phyloP scores from a whole-genome alignment of 2,888 invertebrate genomes.

The Seira musarum region DNA sequence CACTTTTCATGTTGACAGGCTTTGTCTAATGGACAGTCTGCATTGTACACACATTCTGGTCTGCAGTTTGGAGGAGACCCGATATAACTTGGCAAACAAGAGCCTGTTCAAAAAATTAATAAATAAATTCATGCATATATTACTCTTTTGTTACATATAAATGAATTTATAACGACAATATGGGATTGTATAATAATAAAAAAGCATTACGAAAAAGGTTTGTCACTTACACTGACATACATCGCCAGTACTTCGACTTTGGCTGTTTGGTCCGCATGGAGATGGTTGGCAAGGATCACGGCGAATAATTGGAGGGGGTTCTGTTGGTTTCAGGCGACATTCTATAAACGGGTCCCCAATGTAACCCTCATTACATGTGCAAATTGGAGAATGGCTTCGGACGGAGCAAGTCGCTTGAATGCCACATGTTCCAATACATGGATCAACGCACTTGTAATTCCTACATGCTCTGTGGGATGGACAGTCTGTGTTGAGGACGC shows the following conservation, averaged over 20 bases:
- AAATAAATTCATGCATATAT: too few relatives aligned
- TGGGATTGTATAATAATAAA: too few relatives aligned
- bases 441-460: conserved; percentile 70
- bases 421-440: conserved; percentile 75
- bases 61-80: conserved; percentile 75
- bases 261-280: conserved; percentile 86
- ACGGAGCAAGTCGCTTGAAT: conserved; percentile 81
- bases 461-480: conserved; percentile 71
- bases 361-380: conserved; percentile 79
- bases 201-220: too few relatives aligned
- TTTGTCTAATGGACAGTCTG: conserved; percentile 29
- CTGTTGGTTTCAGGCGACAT: conserved; percentile 73
- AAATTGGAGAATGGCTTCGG: conserved; percentile 83
- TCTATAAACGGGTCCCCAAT: conserved; percentile 84
- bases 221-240: conserved; percentile 78
- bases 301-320: conserved; percentile 49
- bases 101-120: too few relatives aligned
- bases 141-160: too few relatives aligned
- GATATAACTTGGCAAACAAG: too few relatives aligned
- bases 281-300: conserved; percentile 72
- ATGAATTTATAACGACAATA: too few relatives aligned
- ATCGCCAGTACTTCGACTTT: conserved; percentile 78
- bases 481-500: conserved; percentile 76
- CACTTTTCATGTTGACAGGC: too few relatives aligned
- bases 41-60: conserved; percentile 82